Evolutionary conservation across 37 sponge, comb jelly and placozoan species (phyloP), one percentile per base, ranked within the genome.

Genomic region (Diacarnus erythraeanus): DNA sequence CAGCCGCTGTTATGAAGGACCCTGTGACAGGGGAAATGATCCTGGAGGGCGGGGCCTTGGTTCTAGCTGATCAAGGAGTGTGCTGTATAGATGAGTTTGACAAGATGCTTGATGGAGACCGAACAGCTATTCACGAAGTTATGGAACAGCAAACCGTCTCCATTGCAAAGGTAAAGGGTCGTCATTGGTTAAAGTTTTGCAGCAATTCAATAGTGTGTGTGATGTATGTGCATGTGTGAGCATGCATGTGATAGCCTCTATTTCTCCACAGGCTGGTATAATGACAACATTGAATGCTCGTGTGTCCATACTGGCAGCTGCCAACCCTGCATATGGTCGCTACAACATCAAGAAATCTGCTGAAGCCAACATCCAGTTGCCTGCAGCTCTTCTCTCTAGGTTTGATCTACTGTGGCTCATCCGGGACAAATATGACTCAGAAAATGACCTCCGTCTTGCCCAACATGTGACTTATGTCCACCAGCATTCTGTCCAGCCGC

Each of bases 81-180:
- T 98, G 99, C 67, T 98, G 99, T 63, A 98, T 98, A 54, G 99
- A 98, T 56, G 99, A 98, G 80, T 98, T 98, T 84, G 99, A 98
- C 64, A 98, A 98, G 93, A 98, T 98, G 99, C 81, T 95, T 86
- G 99, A 98, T 57, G 80, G 77, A 59, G 99, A 98, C 76, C 40
- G 99, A 25, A 93, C 96, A 23, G 91, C 99, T 47, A 98, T 98
- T 26, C 99, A 98, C 60, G 99, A 98, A 71, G 99, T 98, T 18
- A 98, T 98, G 99, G 99, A 98, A 60, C 99, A 98, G 63, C 99
- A 98, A 81, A 98, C 99, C 29, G 80, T 98, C 69, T 95, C 96
- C 81, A 98, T 98, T 64, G 99, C 99, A n/a, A 98, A 98, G 82
- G 95, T 94, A 38, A 33, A 34, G 6, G 51, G 51, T 47, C 12